Evolutionary conservation across 2,797 vertebrate genomes (phyloP), one percentile per base, ranked within the genome.

Genomic region (Paguma larvata): DNA sequence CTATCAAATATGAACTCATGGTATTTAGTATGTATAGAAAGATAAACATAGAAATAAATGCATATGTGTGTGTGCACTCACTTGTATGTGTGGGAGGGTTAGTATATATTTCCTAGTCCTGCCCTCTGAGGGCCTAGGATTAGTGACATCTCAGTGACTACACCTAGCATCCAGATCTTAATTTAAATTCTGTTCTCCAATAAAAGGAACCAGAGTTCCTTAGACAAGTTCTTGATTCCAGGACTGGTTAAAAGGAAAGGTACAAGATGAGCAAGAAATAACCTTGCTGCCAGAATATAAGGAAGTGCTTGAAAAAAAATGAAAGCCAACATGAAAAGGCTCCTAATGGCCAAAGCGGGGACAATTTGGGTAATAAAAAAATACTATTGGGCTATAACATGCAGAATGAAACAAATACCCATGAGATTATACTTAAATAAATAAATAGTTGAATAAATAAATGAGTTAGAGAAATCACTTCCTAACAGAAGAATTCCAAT

Each of bases 171-270:
- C 73, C 73, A 88, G 44, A 90, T 83, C 65, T 93, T 73, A 18
- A 96, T 79, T 85, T 95, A 97, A 93, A 92, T 85, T 93, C 13
- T 80, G 48, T 63, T 94, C 41, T 88, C 48, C 53, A 93, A 89
- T 46, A 82, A 77, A 88, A 97, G 41, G 9, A 89, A 93, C 6
- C n/a, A 91, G 15, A 89, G n/a, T 4, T 87, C 25, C 34, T 72
- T 90, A 65, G 30, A 91, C 84, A 59, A 91, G 59, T n/a, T 32
- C 23, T 30, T 85, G 34, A 94, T 79, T 68, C 51, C 44, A 91
- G 78, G 59, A 92, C 38, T 62, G 19, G 23, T 11, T 11, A 32
- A 73, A 79, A 44, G 44, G 67, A 88, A 92, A 92, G 18, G 59
- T 41, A 92, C 12, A 93, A 79, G 27, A 73, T 46, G 34, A 90